A percentile compares a stretch with the other conserved stretches of the same genome.
Conservation (phyloP, 1,140 invertebrate genomes). For the Musca domestica region DNA sequence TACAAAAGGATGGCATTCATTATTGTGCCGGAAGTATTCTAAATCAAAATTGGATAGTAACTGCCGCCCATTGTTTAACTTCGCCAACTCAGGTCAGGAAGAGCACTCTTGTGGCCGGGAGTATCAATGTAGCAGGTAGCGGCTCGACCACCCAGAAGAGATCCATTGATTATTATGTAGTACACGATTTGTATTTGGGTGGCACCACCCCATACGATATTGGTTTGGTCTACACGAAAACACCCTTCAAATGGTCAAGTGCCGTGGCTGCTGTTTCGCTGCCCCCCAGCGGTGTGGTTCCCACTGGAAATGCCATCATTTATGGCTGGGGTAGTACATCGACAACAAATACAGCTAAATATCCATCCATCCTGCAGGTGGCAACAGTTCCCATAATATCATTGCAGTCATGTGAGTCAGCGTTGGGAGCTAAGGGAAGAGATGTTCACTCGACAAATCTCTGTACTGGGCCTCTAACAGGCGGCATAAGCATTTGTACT, state of each 20-base stretch:
- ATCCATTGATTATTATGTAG: slow-evolving; percentile 37
- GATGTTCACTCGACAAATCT: slow-evolving; percentile 55
- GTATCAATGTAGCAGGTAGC: slow-evolving; percentile 38
- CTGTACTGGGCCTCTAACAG: slow-evolving; percentile 57
- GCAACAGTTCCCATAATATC: slow-evolving; percentile 46
- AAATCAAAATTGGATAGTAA: slow-evolving; percentile 56
- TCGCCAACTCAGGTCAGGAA: slow-evolving; percentile 39
- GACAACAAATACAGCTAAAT: slow-evolving; percentile 42
- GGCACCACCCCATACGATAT: slow-evolving; percentile 58
- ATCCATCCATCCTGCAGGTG: slow-evolving; percentile 53
- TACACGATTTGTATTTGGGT: slow-evolving; percentile 43
- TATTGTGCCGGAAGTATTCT: slow-evolving; percentile 61
- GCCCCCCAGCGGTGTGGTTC: slow-evolving; percentile 51
- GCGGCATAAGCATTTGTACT: slow-evolving; percentile 55
- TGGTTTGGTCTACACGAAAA: slow-evolving; percentile 56
- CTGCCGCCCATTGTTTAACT: slow-evolving; percentile 49
- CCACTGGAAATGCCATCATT: slow-evolving; percentile 53
- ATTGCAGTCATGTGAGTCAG: slow-evolving; percentile 36
- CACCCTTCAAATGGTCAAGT: slow-evolving; percentile 53
- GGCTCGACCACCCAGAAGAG: slow-evolving; percentile 42
- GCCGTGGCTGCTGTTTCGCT: slow-evolving; percentile 53
- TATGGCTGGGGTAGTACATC: slow-evolving; percentile 56
- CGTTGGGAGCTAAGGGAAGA: slow-evolving; percentile 44
- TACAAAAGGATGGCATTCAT: slow-evolving; percentile 49
- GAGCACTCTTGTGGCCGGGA: slow-evolving; percentile 42